phyloP scores from a whole-genome alignment of 2,797 vertebrate genomes.

The Lepus oiostolus region DNA sequence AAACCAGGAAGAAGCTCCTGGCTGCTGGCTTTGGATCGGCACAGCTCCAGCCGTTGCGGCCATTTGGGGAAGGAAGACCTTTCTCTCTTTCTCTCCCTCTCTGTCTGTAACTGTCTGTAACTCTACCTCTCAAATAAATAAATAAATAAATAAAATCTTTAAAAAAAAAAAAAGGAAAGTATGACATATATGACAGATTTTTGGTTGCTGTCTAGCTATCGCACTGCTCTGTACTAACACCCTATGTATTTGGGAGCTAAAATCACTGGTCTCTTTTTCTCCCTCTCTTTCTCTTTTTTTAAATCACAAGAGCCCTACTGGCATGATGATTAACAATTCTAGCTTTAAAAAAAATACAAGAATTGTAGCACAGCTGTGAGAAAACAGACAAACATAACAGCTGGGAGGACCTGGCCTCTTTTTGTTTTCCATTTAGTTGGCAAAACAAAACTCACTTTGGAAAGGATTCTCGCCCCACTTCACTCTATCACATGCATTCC shows the following conservation, averaged over 20 bases:
- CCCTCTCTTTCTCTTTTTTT: background rate
- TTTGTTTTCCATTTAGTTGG: conserved; percentile 60
- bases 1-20: too few relatives aligned
- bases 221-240: too few relatives aligned
- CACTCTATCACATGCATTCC: background rate
- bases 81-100: too few relatives aligned
- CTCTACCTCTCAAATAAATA: too few relatives aligned
- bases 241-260: background rate
- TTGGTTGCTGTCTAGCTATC: too few relatives aligned
- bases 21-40: too few relatives aligned
- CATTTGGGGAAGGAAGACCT: too few relatives aligned
- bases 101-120: too few relatives aligned
- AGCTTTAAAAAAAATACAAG: background rate
- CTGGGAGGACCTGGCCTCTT: conserved; percentile 56
- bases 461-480: background rate
- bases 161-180: too few relatives aligned
- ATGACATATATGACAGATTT: too few relatives aligned
- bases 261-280: conserved; percentile 35
- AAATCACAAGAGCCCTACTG: background rate
- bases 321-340: conserved; percentile 62
- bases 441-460: conserved; percentile 67
- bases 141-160: too few relatives aligned
- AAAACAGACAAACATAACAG: conserved; percentile 46
- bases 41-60: too few relatives aligned
- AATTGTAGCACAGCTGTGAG: conserved; percentile 51